Base-by-base conservation (phyloP, 2,888 invertebrate genomes). In the Nomada goodeniana region DNA sequence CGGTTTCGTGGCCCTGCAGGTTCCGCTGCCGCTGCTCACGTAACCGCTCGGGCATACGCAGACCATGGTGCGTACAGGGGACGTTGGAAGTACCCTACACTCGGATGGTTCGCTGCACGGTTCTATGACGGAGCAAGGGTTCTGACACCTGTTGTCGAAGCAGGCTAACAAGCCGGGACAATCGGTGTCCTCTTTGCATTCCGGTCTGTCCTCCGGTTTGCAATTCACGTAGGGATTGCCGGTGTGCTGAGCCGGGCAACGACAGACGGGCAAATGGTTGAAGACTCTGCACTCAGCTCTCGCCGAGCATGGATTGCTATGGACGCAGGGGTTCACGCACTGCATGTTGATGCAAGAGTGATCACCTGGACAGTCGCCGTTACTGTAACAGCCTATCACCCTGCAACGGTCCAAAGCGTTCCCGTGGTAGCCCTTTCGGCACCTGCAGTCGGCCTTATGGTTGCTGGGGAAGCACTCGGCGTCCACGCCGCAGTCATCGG, bases 21-120 rank as follows among this genome's bases (percentile, higher is more conserved):
- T 96, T 67, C 97, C 97, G 86, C 96, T 96, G 74, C 98, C 98
- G 85, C 96, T 97, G 93, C 97, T 97, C 4, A 98, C 96, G 90
- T 97, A 98, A 23, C 98, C 98, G 69, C 97, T 97, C 42, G 98
- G 97, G 90, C 98, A 98, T 3, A 97, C 96, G 92, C 98, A 98
- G 53, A 98, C 95, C 97, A 98, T 97, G 0, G 98, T 98, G 83
- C 98, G 95, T 9, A 98, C 97, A 0, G 98, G 98, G 42, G 96
- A 93, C 5, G 98, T 97, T 0, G 97, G 96, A 36, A 97, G 96
- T 0, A 98, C 98, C 93, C 96, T 96, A 91, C 98, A 98, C 84
- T 96, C 96, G 0, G 98, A 96, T 52, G 98, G 98, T 71, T 95
- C 95, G 61, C 96, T 95, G 92, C 98, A 98, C 2, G 98, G 98